Evolutionary conservation across 2,113 vertebrate species (phyloP), one percentile per base, ranked within the genome.

Genomic region (Vireo altiloquus): DNA sequence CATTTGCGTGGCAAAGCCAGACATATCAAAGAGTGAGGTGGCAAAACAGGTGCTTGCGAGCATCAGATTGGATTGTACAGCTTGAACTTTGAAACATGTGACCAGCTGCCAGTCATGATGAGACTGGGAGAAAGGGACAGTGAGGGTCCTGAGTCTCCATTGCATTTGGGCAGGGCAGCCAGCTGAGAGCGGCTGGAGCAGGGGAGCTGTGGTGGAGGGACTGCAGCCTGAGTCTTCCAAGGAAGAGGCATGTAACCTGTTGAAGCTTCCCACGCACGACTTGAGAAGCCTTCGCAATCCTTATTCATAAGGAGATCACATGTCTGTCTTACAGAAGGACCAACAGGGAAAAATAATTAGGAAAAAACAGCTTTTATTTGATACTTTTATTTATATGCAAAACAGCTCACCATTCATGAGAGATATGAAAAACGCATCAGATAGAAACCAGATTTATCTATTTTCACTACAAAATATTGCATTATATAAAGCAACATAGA

Each of bases 381-480:
- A 98, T 98, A 98, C 98, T 97, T 98, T 98, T 98, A 98, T 98
- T 98, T 98, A 97, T 99, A 99, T 99, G 99, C 97, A 98, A 99
- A 99, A 99, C 98, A 98, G 98, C 97, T 98, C 98, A 99, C 98
- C 98, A 98, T 98, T 97, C 97, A 98, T 98, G 98, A 98, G 98
- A 97, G 98, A 99, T 99, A 99, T 99, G 98, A 99, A 99, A 99
- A 99, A 98, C 98, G 98, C 97, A 97, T 99, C 98, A 97, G 98
- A 98, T 99, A 99, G 98, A 99, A 99, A 99, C 98, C 98, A 99
- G 99, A 98, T 98, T 98, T 98, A 96, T 98, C 98, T 98, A 98
- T 98, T 99, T 97, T 98, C 98, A 99, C 99, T 99, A 99, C 99
- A 99, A 99, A 99, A 99, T 98, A 99, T 98, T 98, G 98, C 99